Base-by-base conservation (phyloP, 2,113 vertebrate genomes). In the Ammodytes dubius region DNA sequence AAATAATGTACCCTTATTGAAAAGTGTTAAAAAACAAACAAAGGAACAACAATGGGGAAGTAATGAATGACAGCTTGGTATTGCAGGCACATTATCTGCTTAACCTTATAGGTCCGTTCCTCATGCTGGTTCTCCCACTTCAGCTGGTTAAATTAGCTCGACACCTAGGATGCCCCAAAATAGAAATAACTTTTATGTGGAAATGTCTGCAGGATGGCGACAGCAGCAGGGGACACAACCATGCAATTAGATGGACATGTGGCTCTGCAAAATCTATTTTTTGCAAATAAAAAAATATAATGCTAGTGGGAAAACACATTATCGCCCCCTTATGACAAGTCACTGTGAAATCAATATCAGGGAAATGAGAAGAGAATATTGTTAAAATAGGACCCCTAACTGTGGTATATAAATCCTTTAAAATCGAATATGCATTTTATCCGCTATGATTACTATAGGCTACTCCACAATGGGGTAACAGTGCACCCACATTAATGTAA, bases 91-190 rank as follows among this genome's bases (percentile, higher is more conserved):
- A 93, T 93, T 91, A 91, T 88, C 82, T 89, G 84, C 77, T 94
- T 95, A 95, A 95, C 92, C 93, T 93, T 70, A 49, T 89, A 27
- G 27, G 94, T 95, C 90, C 90, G 92, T 88, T 88, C 75, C 82
- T 89, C 82, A 81, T 52, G 74, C 85, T 85, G 69, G 53, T 71
- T 79, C 79, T 87, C 83, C 71, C 74, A 82, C 82, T 91, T 85
- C 89, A 77, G 87, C 91, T 91, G 93, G 81, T 92, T 92, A 85
- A 93, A 95, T 95, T 91, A 93, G 89, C 77, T 80, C n/a, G 69
- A 89, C 83, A 83, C 89, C 87, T 47, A 54, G 73, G 74, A 90
- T 17, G 91, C 60, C 81, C 83, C 27, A 77, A 82, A 84, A 93
- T 85, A 89, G 86, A 94, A 95, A 93, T 90, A 85, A 79, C 82